phyloP scores from a whole-genome alignment of 2,113 vertebrate species.

The Microcebus ravelobensis region DNA sequence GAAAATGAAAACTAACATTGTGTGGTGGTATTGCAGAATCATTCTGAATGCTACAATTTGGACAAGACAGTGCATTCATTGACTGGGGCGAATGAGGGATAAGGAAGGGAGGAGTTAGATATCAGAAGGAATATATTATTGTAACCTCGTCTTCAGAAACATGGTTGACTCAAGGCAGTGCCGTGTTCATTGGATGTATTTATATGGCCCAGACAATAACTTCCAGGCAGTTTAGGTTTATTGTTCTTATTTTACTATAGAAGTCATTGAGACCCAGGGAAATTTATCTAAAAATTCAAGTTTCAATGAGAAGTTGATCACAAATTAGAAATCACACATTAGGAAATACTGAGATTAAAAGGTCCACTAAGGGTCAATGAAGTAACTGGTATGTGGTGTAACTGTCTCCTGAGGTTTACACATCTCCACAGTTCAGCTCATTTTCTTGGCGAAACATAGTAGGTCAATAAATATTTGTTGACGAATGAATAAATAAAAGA shows the following conservation, averaged over 20 bases:
- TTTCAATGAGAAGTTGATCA: conserved; percentile 3
- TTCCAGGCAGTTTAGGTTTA: background rate
- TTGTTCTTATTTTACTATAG: background rate
- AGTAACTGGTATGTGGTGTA: background rate
- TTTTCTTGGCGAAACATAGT: background rate
- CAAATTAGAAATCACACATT: background rate
- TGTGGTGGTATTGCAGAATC: background rate
- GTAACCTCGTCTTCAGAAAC: background rate
- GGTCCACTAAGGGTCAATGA: background rate
- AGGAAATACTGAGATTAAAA: background rate
- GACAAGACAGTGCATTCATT: background rate
- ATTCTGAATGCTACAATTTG: background rate
- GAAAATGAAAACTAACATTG: conserved; percentile 34
- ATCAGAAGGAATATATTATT: background rate
- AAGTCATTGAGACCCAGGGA: background rate
- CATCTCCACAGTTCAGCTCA: background rate
- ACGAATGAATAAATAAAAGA: background rate
- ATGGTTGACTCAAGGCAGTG: background rate
- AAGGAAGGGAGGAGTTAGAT: background rate
- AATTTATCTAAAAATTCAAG: background rate
- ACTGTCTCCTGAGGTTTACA: background rate
- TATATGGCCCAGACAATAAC: background rate
- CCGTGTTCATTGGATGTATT: background rate
- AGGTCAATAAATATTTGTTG: background rate
- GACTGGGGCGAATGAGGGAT: background rate